Base-by-base conservation (phyloP, 2,113 vertebrate genomes). In the Pygoscelis adeliae region DNA sequence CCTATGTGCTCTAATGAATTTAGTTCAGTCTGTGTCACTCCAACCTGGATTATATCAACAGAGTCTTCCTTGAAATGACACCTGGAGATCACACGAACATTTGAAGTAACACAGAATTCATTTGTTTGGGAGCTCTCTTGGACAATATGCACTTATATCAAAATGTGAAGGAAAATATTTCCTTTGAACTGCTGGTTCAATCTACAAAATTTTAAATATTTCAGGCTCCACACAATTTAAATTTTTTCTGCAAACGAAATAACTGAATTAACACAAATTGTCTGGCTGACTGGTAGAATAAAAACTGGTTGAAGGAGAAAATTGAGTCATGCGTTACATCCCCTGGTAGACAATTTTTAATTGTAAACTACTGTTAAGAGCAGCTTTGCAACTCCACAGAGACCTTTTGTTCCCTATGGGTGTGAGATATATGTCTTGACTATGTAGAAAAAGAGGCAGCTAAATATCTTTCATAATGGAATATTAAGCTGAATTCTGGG, bases 251-350 rank as follows among this genome's bases (percentile, higher is more conserved):
- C 18, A 72, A 81, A 34, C 3, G 40, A 44, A 50, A 11, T 36
- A 36, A 25, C 6, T 58, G 14, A 58, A 80, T 74, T 84, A 29
- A n/a, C 32, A 61, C 17, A 65, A 78, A 56, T 23, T 82, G 29
- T 47, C 27, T 82, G 29, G 0, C 8, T 86, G 38, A 53, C 22
- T 40, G 26, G 13, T 16, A 44, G 27, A 58, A 74, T 38, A 9
- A 10, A 85, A 65, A 59, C 14, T 36, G 7, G 7, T 63, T 73
- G 40, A 73, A 72, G 55, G 13, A 87, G 17, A 73, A 84, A 85
- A 47, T 2, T 61, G 11, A 82, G 32, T 55, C 2, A 0, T 46
- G 19, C 0, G 0, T 58, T 63, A 34, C 38, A 38, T 11, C 14
- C 2, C 2, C 7, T 21, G 7, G 21, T 22, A 40, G 47, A 7